Conservation (phyloP, 2,888 invertebrate species). For the Chalcis sispes region DNA sequence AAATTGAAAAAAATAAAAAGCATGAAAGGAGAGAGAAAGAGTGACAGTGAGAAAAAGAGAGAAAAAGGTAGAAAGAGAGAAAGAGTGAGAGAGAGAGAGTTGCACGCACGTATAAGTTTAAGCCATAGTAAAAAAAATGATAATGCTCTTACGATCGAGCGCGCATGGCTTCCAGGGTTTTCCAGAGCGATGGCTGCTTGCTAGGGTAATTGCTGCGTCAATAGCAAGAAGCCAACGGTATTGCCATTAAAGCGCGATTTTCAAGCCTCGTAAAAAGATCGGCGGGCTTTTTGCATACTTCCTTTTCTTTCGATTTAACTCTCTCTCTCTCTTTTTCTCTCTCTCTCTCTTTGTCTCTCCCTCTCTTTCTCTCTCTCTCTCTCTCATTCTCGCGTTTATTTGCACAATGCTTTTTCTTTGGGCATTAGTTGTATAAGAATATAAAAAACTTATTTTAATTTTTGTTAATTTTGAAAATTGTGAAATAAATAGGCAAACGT, state of each 20-base stretch:
- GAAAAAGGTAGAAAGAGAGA: conserved; percentile 33
- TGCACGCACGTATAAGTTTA: conserved; percentile 41
- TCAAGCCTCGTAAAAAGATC: conserved; percentile 44
- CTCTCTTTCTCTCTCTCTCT: background rate
- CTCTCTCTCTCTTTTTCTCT: background rate
- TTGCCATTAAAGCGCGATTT: conserved; percentile 61
- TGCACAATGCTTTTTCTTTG: too few relatives aligned
- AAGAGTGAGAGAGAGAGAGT: conserved; percentile 30
- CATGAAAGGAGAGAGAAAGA: conserved; percentile 17
- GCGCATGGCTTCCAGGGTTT: background rate
- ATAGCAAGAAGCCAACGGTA: conserved; percentile 56
- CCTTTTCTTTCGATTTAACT: conserved; percentile 3
- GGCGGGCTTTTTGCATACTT: conserved; percentile 24
- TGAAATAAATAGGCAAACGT: too few relatives aligned
- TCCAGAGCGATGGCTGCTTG: conserved; percentile 1
- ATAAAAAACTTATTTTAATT: too few relatives aligned
- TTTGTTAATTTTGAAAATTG: too few relatives aligned
- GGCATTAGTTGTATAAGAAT: too few relatives aligned
- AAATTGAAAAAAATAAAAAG: too few relatives aligned
- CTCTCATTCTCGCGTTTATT: too few relatives aligned
- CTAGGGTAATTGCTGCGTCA: conserved; percentile 57
- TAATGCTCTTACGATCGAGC: conserved; percentile 47
- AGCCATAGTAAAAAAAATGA: conserved; percentile 23
- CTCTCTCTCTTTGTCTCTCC: conserved; percentile 6
- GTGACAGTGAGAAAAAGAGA: conserved; percentile 26